Conservation (phyloP, 2,888 invertebrate species). For the Zygaena filipendulae region DNA sequence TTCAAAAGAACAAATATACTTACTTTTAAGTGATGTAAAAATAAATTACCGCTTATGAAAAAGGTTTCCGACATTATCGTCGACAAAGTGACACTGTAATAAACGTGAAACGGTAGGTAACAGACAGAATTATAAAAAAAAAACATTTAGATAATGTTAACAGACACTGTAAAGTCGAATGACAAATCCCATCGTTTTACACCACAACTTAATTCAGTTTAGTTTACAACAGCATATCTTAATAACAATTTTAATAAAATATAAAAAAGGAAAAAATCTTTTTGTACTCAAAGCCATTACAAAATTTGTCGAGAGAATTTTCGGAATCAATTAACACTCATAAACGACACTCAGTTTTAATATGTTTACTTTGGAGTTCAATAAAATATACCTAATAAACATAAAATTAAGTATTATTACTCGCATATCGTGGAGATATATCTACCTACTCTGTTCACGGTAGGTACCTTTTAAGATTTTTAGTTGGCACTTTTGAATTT, state of each 20-base stretch:
- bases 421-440: too few species aligned
- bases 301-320: slow-evolving; percentile 2
- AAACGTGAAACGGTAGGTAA: slow-evolving; percentile 45
- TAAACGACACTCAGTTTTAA: slow-evolving; percentile 19
- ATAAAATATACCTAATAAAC: slow-evolving; percentile 18
- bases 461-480: too few species aligned
- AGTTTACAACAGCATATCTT: slow-evolving; percentile 27
- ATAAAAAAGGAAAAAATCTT: too few species aligned
- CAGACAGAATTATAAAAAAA: slow-evolving; percentile 36
- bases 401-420: slow-evolving; percentile 17
- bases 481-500: too few species aligned
- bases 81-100: slow-evolving; percentile 26
- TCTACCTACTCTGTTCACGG: too few species aligned
- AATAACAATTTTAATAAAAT: neutral
- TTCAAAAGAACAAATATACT: too few species aligned
- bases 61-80: too few species aligned
- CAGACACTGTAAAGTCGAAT: slow-evolving; percentile 38
- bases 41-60: neutral
- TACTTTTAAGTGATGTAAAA: too few species aligned
- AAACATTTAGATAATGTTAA: slow-evolving; percentile 45
- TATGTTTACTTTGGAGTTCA: slow-evolving; percentile 15
- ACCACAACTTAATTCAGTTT: slow-evolving; percentile 22
- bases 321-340: slow-evolving; percentile 20
- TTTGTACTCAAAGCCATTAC: neutral
- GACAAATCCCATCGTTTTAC: slow-evolving; percentile 27